Evolutionary conservation across 2,113 vertebrate species (phyloP).

Genomic region (Serranochromis macrocephalus): DNA sequence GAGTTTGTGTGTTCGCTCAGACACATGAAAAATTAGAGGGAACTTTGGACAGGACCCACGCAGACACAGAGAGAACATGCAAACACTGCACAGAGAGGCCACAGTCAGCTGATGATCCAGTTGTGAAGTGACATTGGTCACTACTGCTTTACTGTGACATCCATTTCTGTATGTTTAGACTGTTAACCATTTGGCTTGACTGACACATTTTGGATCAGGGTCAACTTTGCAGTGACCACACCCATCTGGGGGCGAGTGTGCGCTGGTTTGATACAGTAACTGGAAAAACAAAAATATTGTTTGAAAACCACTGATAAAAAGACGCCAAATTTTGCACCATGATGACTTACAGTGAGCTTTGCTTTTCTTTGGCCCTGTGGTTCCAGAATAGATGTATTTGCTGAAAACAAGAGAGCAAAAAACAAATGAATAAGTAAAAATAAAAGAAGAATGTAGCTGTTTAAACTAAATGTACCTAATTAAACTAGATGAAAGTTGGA

Average conservation of each 20-base stretch:
- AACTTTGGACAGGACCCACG: not conserved
- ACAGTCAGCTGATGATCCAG: not conserved
- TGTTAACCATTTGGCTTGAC: not conserved
- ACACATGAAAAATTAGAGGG: rapidly evolving
- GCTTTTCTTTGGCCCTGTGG: not conserved
- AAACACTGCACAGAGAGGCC: not conserved
- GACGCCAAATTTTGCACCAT: not conserved
- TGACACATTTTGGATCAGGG: not conserved
- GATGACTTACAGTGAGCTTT: not conserved
- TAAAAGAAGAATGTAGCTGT: not conserved
- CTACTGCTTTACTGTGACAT: not conserved
- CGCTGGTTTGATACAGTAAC: not conserved
- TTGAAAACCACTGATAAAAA: not conserved
- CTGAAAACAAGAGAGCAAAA: not conserved
- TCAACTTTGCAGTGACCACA: not conserved
- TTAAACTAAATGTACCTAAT: not conserved
- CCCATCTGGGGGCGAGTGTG: not conserved
- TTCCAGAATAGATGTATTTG: not conserved
- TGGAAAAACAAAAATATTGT: not conserved
- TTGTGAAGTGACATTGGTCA: not conserved
- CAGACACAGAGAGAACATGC: not conserved
- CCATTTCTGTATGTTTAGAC: not conserved
- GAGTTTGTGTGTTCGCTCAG: not conserved
- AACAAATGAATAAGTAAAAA: not conserved
- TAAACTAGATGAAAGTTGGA: not conserved